These are phyloP conservation scores for Sisyra terminalis DNA, from an alignment of 2,888 invertebrate genomes.

Conservation along the genomic window DNA sequence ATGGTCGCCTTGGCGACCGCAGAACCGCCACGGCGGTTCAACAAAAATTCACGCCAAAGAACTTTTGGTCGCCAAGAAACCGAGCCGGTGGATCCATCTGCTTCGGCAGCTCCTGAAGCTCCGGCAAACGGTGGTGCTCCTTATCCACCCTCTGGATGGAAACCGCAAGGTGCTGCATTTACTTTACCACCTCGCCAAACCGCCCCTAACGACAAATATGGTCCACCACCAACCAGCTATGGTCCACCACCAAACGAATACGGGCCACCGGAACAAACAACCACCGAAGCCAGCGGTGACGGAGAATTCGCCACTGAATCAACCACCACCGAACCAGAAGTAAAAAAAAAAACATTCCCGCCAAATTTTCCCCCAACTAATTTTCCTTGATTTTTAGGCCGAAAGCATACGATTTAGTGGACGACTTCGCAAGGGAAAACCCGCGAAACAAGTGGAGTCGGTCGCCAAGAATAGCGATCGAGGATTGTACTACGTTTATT, in stretches of 20 bases:
- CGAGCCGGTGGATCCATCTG: slow-evolving; percentile 10
- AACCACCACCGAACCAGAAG: neutral
- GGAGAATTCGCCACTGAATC: neutral
- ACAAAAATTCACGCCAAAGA: slow-evolving; percentile 15
- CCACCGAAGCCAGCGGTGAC: neutral
- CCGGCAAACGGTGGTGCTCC: slow-evolving; percentile 17
- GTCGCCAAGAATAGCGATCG: slow-evolving; percentile 13
- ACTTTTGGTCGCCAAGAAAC: slow-evolving; percentile 22
- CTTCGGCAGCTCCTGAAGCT: slow-evolving; percentile 7
- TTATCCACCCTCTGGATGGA: slow-evolving; percentile 28
- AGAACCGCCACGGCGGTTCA: slow-evolving; percentile 23
- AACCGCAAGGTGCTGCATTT: slow-evolving; percentile 28
- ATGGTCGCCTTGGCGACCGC: slow-evolving; percentile 26
- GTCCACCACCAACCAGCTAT: slow-evolving; percentile 18
- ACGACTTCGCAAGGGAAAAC: neutral
- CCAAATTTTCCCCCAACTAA: neutral
- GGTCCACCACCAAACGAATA: slow-evolving; percentile 19
- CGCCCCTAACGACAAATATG: slow-evolving; percentile 16
- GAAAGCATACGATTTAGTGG: neutral
- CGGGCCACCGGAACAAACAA: slow-evolving; percentile 7
- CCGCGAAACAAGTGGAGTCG: slow-evolving; percentile 2
- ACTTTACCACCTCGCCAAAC: slow-evolving; percentile 22
- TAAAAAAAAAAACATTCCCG: neutral
- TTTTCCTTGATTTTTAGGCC: neutral
- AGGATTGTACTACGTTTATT: slow-evolving; percentile 25